phyloP scores from a whole-genome alignment of 2,888 invertebrate genomes.

The Dynastes grantii region DNA sequence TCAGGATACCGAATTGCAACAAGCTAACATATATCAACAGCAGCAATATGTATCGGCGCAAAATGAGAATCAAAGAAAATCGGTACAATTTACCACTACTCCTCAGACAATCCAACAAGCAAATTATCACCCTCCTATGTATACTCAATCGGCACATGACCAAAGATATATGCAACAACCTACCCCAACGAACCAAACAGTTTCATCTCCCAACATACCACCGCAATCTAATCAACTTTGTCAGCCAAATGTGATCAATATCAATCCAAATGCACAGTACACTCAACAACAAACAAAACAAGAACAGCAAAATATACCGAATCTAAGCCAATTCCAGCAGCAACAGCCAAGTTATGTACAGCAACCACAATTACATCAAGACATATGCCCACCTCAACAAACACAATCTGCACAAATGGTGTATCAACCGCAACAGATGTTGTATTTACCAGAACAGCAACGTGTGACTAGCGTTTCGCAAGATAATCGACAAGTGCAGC shows the following conservation, averaged over 20 bases:
- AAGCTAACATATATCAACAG: neutral
- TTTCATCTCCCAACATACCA: slow-evolving; percentile 5
- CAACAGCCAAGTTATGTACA: slow-evolving; percentile 8
- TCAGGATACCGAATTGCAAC: neutral
- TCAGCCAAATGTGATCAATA: slow-evolving; percentile 11
- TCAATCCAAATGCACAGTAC: neutral
- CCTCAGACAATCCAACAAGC: slow-evolving; percentile 1
- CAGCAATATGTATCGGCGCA: slow-evolving; percentile 1
- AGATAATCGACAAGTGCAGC: slow-evolving; percentile 8
- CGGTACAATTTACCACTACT: slow-evolving; percentile 14
- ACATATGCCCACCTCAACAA: neutral
- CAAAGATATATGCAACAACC: slow-evolving; percentile 23
- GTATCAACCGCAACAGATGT: neutral
- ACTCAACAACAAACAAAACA: neutral
- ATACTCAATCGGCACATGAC: slow-evolving; percentile 9
- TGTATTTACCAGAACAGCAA: slow-evolving; percentile 36
- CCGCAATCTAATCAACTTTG: slow-evolving; percentile 19
- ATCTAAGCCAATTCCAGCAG: neutral
- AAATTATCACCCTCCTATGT: slow-evolving; percentile 21
- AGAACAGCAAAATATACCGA: slow-evolving; percentile 15
- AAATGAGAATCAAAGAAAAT: too few species aligned
- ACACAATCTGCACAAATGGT: neutral
- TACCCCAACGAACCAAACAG: neutral
- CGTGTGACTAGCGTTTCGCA: slow-evolving; percentile 3
- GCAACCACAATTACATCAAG: neutral